Conservation (phyloP, 2,797 vertebrate species). For the Fringilla coelebs region DNA sequence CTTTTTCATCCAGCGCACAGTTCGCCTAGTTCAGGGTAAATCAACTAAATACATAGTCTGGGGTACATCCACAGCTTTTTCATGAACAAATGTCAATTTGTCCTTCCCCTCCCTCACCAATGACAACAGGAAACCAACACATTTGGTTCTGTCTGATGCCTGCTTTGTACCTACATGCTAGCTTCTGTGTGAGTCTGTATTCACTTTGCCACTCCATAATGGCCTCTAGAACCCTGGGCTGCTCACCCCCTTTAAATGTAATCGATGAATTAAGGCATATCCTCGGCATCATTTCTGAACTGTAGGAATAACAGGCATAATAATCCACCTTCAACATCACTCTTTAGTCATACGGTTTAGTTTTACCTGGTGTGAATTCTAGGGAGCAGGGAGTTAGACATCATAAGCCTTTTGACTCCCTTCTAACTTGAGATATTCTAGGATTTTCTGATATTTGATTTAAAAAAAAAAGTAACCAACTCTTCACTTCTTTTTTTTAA, state of each 20-base stretch:
- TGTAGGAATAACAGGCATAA: not conserved
- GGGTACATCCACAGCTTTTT: not conserved
- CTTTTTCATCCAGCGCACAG: not conserved
- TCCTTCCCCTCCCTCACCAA: not conserved
- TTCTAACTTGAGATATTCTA: not conserved
- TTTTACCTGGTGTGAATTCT: not conserved
- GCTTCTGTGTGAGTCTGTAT: not conserved
- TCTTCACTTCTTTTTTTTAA: too few species aligned
- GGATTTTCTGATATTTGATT: not conserved
- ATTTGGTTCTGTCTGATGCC: not conserved
- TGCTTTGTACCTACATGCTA: not conserved
- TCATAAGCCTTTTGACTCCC: not conserved
- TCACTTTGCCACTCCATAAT: not conserved
- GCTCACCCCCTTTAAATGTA: not conserved
- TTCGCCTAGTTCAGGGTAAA: not conserved
- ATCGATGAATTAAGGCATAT: not conserved
- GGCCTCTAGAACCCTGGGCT: not conserved
- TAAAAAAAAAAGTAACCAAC: not conserved
- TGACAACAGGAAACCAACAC: not conserved
- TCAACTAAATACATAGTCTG: not conserved
- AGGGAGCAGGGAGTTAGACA: not conserved
- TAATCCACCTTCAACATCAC: not conserved
- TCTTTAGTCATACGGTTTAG: not conserved
- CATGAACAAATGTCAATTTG: not conserved
- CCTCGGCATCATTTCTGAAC: not conserved